Evolutionary conservation across 1,140 invertebrate genomes (phyloP).

Genomic region (Aplysia californica): DNA sequence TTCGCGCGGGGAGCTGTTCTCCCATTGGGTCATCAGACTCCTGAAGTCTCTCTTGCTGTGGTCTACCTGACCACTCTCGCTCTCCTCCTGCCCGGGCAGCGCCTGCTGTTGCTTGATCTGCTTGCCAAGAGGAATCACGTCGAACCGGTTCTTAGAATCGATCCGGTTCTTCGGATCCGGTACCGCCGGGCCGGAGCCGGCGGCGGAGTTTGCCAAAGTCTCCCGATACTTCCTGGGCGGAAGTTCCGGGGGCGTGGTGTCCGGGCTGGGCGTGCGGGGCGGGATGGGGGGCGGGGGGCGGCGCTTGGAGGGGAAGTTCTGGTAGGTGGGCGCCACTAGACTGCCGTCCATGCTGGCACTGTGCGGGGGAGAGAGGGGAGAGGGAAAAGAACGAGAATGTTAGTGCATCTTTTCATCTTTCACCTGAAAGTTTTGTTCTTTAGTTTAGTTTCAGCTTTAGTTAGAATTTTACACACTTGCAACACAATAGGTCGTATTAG

Average conservation of each 20-base stretch:
- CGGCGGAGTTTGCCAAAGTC: constrained; percentile 15
- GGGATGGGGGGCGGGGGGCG: constrained; percentile 46
- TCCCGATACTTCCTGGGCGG: constrained; percentile 52
- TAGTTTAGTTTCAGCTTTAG: too few relatives aligned
- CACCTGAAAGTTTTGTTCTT: too few relatives aligned
- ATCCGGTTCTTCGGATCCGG: not conserved
- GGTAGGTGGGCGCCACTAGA: constrained; percentile 41
- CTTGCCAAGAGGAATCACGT: constrained; percentile 2
- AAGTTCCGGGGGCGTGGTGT: constrained; percentile 44
- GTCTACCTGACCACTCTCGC: constrained; percentile 30
- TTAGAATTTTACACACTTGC: too few relatives aligned
- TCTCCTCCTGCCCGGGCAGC: constrained; percentile 1
- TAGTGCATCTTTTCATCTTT: not conserved
- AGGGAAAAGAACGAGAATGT: not conserved
- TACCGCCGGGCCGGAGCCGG: not conserved
- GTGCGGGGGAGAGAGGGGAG: constrained; percentile 11
- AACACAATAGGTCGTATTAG: too few relatives aligned
- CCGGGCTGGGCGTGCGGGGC: constrained; percentile 40
- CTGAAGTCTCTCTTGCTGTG: constrained; percentile 29
- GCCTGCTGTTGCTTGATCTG: constrained; percentile 4
- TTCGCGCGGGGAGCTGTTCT: constrained; percentile 43
- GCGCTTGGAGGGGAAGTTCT: constrained; percentile 33
- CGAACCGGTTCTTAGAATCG: not conserved
- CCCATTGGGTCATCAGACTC: constrained; percentile 36
- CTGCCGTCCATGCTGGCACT: constrained; percentile 43